phyloP scores from a whole-genome alignment of 1,140 invertebrate species.

The Drosophila kanapiae region DNA sequence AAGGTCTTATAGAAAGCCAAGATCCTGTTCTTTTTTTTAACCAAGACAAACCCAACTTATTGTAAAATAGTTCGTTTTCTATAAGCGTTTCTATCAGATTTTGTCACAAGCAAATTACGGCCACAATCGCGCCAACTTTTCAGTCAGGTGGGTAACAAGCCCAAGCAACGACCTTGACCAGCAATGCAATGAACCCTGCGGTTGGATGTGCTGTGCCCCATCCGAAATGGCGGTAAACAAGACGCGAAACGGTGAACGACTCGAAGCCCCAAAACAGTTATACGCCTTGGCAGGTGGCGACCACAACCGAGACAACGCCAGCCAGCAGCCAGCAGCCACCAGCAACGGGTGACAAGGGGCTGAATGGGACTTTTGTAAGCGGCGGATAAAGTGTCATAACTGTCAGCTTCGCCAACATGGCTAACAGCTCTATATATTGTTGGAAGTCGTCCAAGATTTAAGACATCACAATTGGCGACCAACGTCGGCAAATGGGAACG shows the following conservation, averaged over 20 bases:
- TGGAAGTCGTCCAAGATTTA: constrained; percentile 49
- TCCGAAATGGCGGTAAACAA: constrained; percentile 23
- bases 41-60: too few species aligned
- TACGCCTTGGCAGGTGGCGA: constrained; percentile 22
- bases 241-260: constrained; percentile 44
- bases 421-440: constrained; percentile 44
- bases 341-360: constrained; percentile 27
- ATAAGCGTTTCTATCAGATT: constrained; percentile 1
- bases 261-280: constrained; percentile 67
- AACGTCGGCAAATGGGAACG: constrained; percentile 42
- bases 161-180: constrained; percentile 72
- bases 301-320: constrained; percentile 25
- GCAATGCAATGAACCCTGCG: constrained; percentile 70
- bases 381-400: constrained; percentile 80
- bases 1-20: too few species aligned
- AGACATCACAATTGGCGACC: constrained; percentile 36
- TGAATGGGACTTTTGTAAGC: constrained; percentile 46
- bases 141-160: constrained; percentile 55
- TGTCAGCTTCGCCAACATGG: constrained; percentile 60
- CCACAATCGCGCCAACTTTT: constrained; percentile 40
- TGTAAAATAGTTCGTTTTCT: too few species aligned
- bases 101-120: constrained; percentile 4
- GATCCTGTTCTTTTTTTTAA: not conserved
- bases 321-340: not conserved
- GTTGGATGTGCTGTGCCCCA: constrained; percentile 15